Evolutionary conservation across 2,113 vertebrate genomes (phyloP).

Genomic region (Micronycteris hirsuta): DNA sequence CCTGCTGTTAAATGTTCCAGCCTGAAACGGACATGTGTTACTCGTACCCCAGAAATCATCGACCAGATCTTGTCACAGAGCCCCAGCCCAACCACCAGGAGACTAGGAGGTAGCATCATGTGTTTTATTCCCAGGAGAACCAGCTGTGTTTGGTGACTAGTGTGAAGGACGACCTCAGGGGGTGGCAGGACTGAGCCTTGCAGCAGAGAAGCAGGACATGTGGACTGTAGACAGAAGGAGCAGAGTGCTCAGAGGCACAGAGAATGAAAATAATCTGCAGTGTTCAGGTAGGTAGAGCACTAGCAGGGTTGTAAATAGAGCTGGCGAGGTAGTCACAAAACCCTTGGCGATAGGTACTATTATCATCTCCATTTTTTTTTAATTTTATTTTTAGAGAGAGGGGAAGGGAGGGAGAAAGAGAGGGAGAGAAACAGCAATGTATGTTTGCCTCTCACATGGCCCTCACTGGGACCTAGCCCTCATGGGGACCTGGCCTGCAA

Average conservation of each 20-base stretch:
- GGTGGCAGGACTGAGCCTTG: not conserved
- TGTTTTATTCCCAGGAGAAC: not conserved
- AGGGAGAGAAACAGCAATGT: no score
- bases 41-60: not conserved
- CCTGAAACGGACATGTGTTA: not conserved
- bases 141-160: not conserved
- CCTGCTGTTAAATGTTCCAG: not conserved
- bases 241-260: not conserved
- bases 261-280: not conserved
- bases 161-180: not conserved
- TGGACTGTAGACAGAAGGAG: not conserved
- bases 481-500: no score
- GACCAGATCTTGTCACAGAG: not conserved
- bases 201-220: not conserved
- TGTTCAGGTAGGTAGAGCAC: not conserved
- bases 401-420: no score
- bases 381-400: no score
- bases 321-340: not conserved
- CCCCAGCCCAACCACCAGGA: not conserved
- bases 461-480: no score
- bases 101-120: not conserved
- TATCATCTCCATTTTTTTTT: not conserved
- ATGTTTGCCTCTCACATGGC: no score
- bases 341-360: not conserved
- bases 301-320: not conserved